These are phyloP conservation scores for Nyctereutes procyonoides DNA, from an alignment of 2,113 vertebrate genomes.

Conservation along the genomic window DNA sequence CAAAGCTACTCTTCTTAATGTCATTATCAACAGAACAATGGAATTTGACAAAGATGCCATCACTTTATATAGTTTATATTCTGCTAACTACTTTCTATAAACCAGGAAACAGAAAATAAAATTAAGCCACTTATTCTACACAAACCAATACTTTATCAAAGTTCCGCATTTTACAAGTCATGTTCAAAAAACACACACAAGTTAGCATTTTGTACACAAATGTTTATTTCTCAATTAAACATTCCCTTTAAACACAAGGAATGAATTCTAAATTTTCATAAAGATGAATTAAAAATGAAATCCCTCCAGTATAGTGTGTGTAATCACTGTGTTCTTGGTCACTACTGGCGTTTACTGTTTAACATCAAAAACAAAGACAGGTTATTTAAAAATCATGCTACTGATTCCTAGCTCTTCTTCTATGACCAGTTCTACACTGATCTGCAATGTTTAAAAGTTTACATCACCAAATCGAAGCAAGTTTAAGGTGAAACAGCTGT, in stretches of 20 bases:
- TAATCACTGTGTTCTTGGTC: conserved; percentile 89
- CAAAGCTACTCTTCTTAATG: conserved; percentile 43
- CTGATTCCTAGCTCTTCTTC: conserved; percentile 88
- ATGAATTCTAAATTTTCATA: conserved; percentile 90
- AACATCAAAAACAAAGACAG: conserved; percentile 90
- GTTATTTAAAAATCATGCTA: conserved; percentile 91
- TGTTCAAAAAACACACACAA: conserved; percentile 87
- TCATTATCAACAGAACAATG: conserved; percentile 68
- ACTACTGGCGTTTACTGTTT: conserved; percentile 88
- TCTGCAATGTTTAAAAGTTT: conserved; percentile 87
- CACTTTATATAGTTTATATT: conserved; percentile 62
- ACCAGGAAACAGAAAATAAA: conserved; percentile 74
- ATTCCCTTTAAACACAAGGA: conserved; percentile 94
- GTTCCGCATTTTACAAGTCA: conserved; percentile 82
- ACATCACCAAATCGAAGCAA: conserved; percentile 87
- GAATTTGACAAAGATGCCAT: conserved; percentile 68
- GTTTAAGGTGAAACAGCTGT: conserved; percentile 88
- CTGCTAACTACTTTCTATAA: conserved; percentile 66
- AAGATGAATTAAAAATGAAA: conserved; percentile 88
- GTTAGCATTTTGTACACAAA: conserved; percentile 96
- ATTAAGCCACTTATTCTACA: conserved; percentile 74
- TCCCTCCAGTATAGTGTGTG: conserved; percentile 85
- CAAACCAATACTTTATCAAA: conserved; percentile 77
- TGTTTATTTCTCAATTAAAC: conserved; percentile 98
- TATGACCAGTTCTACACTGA: conserved; percentile 86